A percentile compares a stretch with the other conserved stretches of the same genome.
phyloP scores from a whole-genome alignment of 2,113 vertebrate genomes.

The Psophia crepitans region DNA sequence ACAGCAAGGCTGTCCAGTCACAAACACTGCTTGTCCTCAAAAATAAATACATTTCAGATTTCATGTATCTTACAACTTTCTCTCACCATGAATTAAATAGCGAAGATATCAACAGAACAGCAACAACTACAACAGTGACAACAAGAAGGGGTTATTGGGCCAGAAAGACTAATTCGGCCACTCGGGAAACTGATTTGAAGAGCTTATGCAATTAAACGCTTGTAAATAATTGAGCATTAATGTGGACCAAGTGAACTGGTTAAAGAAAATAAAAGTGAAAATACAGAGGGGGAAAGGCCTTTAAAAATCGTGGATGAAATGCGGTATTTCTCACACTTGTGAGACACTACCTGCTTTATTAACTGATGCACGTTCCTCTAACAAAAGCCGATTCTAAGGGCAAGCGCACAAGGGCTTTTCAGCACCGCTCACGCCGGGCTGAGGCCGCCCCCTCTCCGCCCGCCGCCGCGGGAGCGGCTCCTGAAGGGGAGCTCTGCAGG shows the following conservation, averaged over 20 bases:
- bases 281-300: fast-evolving
- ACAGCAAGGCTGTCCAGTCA: background rate
- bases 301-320: fast-evolving
- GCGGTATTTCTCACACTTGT: fast-evolving
- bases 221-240: background rate
- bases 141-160: background rate
- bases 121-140: fast-evolving
- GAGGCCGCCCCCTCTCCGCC: background rate
- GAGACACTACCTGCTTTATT: fast-evolving
- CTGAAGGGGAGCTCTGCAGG: fast-evolving
- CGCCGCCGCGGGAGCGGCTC: background rate
- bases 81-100: background rate
- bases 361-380: fast-evolving
- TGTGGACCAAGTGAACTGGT: fast-evolving
- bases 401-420: fast-evolving
- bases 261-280: fast-evolving
- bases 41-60: background rate
- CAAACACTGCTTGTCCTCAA: fast-evolving
- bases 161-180: background rate
- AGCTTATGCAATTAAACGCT: background rate
- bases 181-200: too few species aligned
- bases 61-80: fast-evolving
- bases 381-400: fast-evolving
- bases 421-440: background rate
- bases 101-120: background rate